Conservation (phyloP, 2,797 vertebrate genomes). For the Danio tinwini region DNA sequence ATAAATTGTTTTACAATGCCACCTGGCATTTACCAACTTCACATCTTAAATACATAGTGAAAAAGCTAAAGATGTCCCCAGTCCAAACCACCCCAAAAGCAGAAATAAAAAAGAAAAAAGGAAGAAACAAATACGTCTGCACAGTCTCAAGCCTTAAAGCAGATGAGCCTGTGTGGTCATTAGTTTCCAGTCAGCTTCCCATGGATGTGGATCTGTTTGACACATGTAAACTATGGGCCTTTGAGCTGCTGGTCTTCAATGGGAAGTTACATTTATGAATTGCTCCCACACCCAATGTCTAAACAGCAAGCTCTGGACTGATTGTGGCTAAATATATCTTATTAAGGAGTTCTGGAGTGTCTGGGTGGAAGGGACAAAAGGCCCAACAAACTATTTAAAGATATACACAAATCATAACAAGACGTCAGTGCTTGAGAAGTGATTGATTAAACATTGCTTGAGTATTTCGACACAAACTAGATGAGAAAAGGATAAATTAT, state of each 20-base stretch:
- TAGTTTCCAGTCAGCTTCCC: conserved; percentile 73
- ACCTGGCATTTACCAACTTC: neutral
- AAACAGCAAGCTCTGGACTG: conserved; percentile 60
- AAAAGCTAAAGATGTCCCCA: neutral
- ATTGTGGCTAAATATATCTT: conserved; percentile 63
- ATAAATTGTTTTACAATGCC: conserved; percentile 14
- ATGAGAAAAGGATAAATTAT: conserved; percentile 29
- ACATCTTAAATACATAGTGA: conserved; percentile 24
- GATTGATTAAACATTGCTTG: conserved; percentile 24
- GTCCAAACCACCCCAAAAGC: neutral
- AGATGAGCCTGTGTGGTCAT: conserved; percentile 70
- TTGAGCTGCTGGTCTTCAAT: conserved; percentile 60
- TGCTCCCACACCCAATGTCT: conserved; percentile 34
- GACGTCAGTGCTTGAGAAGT: conserved; percentile 13
- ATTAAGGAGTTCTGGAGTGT: conserved; percentile 24
- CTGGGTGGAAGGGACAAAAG: conserved; percentile 1
- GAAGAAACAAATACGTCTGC: neutral
- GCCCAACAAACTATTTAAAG: conserved; percentile 42
- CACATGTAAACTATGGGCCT: conserved; percentile 71
- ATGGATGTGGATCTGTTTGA: conserved; percentile 74
- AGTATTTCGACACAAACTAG: conserved; percentile 9
- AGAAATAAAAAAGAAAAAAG: too few species aligned
- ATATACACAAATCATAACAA: conserved; percentile 37
- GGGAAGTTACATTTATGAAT: conserved; percentile 62
- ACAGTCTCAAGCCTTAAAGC: conserved; percentile 38